A percentile compares a stretch with the other conserved stretches of the same genome.
Evolutionary conservation across 2,888 invertebrate species (phyloP).

Genomic region (Acrobasis consociella): DNA sequence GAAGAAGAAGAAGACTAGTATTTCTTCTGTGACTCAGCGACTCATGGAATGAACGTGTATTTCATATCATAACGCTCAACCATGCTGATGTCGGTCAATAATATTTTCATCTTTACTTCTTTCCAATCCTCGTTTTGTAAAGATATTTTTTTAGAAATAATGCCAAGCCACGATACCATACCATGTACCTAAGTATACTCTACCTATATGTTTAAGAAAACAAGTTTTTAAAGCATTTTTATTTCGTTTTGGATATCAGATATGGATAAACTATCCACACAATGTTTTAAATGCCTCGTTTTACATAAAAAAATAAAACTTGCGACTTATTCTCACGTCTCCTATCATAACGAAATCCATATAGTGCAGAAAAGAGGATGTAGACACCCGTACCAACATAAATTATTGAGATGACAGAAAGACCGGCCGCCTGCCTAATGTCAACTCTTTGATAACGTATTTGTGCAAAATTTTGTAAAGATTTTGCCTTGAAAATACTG

Average conservation of each 20-base stretch:
- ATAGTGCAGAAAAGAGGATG: background rate
- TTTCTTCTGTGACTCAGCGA: too few species aligned
- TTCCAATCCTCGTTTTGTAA: background rate
- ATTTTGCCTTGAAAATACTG: too few species aligned
- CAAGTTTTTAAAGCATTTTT: background rate
- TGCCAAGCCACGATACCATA: background rate
- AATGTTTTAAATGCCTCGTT: slow-evolving; percentile 2
- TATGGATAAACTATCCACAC: background rate
- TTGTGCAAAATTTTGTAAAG: too few species aligned
- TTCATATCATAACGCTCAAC: too few species aligned
- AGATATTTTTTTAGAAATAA: background rate
- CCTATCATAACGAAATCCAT: slow-evolving; percentile 13
- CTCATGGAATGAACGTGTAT: too few species aligned
- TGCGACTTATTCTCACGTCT: background rate
- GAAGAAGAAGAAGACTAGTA: too few species aligned
- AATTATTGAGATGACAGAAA: background rate
- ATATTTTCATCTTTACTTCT: too few species aligned
- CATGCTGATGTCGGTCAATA: too few species aligned
- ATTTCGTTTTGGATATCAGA: background rate
- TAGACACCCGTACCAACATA: background rate
- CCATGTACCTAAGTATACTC: background rate
- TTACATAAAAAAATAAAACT: slow-evolving; percentile 10
- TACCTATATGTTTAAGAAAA: background rate
- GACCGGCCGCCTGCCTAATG: background rate
- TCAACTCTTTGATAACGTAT: too few species aligned